Conservation (phyloP, 53 echinoderm and acorn worm species). For the Mesocentrotus franciscanus region DNA sequence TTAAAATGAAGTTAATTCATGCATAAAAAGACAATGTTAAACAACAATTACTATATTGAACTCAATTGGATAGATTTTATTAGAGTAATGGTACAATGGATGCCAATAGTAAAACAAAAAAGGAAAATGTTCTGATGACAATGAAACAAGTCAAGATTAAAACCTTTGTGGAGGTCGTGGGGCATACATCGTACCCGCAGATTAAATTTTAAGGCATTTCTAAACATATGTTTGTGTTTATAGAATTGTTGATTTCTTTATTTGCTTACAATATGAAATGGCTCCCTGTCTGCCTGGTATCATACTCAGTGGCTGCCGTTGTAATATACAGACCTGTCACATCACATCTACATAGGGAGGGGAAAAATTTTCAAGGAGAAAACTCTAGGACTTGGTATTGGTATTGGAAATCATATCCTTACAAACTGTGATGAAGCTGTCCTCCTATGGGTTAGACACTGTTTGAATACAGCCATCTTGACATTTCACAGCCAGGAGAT, state of each 20-base stretch:
- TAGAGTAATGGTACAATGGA: no score
- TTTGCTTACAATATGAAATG: neutral
- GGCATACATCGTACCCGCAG: neutral
- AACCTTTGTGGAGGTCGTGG: neutral
- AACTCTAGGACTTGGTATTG: neutral
- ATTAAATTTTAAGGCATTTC: neutral
- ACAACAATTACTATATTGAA: no score
- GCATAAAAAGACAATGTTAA: no score
- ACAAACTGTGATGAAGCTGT: no score
- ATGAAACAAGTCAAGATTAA: neutral
- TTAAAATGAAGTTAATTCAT: no score
- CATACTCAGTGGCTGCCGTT: neutral
- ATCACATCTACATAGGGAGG: neutral
- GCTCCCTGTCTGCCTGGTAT: neutral
- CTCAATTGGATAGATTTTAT: no score
- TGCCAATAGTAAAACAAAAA: no score
- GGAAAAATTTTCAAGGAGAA: slow-evolving; percentile 5
- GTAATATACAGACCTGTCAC: neutral
- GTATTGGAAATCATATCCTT: no score
- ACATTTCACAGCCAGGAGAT: no score
- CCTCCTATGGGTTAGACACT: no score
- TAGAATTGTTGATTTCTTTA: neutral
- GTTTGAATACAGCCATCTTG: no score
- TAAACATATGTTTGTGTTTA: neutral
- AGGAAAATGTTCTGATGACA: no score